Conservation (phyloP, 1,140 invertebrate species). For the Drosophila parabipectinata region DNA sequence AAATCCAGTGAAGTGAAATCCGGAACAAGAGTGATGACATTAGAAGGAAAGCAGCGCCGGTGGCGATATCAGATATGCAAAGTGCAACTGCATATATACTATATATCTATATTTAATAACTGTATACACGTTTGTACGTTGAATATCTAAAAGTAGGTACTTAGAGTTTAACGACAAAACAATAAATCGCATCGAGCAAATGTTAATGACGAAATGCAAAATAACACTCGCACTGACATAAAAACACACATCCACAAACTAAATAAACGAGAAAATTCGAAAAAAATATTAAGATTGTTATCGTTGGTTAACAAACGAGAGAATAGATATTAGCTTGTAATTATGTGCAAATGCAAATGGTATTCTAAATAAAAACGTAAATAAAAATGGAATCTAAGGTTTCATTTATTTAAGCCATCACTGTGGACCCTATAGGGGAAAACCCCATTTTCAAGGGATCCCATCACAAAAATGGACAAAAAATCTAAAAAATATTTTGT, state of each 20-base stretch:
- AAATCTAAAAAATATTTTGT: too few species aligned
- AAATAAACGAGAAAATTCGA: slow-evolving; percentile 11
- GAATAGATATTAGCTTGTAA: slow-evolving; percentile 71
- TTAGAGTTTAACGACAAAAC: slow-evolving; percentile 62
- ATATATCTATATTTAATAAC: slow-evolving; percentile 60
- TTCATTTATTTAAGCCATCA: too few species aligned
- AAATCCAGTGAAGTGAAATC: slow-evolving; percentile 9
- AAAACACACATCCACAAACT: slow-evolving; percentile 35
- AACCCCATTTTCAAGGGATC: too few species aligned
- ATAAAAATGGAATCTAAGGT: slow-evolving; percentile 39
- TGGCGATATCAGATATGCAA: slow-evolving; percentile 54
- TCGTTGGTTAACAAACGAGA: slow-evolving; percentile 77
- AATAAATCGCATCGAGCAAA: slow-evolving; percentile 50
- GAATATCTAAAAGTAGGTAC: slow-evolving; percentile 71
- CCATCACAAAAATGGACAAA: too few species aligned
- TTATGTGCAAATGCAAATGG: slow-evolving; percentile 73
- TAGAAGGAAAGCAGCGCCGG: slow-evolving; percentile 14
- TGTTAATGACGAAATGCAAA: slow-evolving; percentile 50
- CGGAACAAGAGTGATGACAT: background rate
- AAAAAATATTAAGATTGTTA: slow-evolving; percentile 67
- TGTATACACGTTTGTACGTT: slow-evolving; percentile 67
- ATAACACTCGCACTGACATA: slow-evolving; percentile 36
- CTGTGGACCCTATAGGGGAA: too few species aligned
- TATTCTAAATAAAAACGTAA: slow-evolving; percentile 79
- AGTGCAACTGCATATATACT: slow-evolving; percentile 32